Conservation (phyloP, 2,113 vertebrate genomes). For the Erythrocercus mccallii region DNA sequence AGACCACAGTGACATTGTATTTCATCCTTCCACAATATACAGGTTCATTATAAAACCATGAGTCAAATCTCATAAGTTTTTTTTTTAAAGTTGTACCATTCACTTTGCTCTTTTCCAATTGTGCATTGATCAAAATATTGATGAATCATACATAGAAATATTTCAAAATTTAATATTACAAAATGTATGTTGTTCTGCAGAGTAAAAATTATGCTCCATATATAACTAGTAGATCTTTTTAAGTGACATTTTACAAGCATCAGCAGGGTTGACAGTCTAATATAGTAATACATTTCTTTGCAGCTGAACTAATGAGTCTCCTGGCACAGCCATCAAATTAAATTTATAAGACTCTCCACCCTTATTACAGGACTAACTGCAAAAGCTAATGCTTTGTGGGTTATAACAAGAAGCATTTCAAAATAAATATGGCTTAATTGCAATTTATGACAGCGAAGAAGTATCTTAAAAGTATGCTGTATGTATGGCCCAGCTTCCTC, state of each 20-base stretch:
- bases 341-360: slow-evolving; percentile 77
- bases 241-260: slow-evolving; percentile 69
- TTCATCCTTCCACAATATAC: slow-evolving; percentile 41
- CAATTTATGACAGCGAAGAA: slow-evolving; percentile 40
- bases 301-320: slow-evolving; percentile 77
- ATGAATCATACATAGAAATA: slow-evolving; percentile 48
- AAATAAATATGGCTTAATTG: slow-evolving; percentile 64
- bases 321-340: slow-evolving; percentile 75
- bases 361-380: slow-evolving; percentile 69
- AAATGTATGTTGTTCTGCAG: slow-evolving; percentile 19
- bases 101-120: slow-evolving; percentile 48
- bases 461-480: background rate
- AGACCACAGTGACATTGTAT: background rate
- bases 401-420: slow-evolving; percentile 65
- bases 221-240: slow-evolving; percentile 61
- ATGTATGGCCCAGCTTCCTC: background rate
- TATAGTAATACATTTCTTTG: slow-evolving; percentile 66
- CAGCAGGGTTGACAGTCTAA: slow-evolving; percentile 69
- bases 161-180: slow-evolving; percentile 46
- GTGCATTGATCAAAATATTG: slow-evolving; percentile 56
- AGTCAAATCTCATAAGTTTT: background rate
- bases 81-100: background rate
- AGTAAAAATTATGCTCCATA: slow-evolving; percentile 62
- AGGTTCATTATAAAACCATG: slow-evolving; percentile 46
- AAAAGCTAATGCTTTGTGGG: slow-evolving; percentile 58